Evolutionary conservation across 2,113 vertebrate genomes (phyloP).

Genomic region (Erythrocebus patas): DNA sequence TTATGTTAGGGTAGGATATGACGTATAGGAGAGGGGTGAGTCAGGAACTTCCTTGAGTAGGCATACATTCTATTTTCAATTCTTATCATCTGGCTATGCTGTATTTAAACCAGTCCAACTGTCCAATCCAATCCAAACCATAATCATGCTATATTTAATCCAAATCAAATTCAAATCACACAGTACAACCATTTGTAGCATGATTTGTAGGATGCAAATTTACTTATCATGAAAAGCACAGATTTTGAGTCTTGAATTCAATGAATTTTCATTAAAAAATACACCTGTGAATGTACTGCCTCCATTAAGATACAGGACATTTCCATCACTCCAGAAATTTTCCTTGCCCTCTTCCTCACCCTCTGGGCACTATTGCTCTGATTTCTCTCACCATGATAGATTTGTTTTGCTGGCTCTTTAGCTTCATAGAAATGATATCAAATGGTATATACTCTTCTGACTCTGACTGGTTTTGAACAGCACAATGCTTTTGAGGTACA

Average conservation of each 20-base stretch:
- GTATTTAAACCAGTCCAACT: background rate
- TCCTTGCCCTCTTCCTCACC: background rate
- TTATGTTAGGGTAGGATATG: background rate
- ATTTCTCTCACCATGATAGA: background rate
- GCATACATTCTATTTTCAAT: background rate
- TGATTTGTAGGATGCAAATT: background rate
- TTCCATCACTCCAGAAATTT: background rate
- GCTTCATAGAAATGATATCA: background rate
- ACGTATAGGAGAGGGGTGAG: background rate
- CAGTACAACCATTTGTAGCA: background rate
- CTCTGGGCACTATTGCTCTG: background rate
- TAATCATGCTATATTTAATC: background rate
- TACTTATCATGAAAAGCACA: background rate
- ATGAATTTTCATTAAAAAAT: background rate
- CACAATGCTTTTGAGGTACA: background rate
- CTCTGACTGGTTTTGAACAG: conserved; percentile 17
- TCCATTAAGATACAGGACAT: background rate
- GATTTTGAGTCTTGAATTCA: background rate
- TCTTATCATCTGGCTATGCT: background rate
- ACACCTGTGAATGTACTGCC: background rate
- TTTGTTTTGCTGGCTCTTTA: background rate
- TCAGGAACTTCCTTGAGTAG: background rate
- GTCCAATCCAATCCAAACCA: background rate
- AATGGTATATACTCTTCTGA: background rate
- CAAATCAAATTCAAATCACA: background rate